Evolutionary conservation across 2,113 vertebrate species (phyloP).

Genomic region (Emydura subglobosa): DNA sequence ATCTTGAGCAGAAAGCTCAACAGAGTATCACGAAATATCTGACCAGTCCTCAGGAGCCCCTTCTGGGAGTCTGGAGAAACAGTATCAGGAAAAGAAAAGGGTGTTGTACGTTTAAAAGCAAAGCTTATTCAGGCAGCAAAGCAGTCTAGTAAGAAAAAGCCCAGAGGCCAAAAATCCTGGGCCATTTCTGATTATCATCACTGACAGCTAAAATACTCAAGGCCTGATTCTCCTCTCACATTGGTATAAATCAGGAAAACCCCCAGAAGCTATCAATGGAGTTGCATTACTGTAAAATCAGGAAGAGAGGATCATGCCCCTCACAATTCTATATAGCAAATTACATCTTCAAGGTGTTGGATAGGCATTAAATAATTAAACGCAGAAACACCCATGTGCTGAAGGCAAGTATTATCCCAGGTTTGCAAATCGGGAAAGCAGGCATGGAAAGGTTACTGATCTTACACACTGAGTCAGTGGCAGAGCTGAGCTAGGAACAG

Average conservation of each 20-base stretch:
- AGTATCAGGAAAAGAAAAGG: neutral
- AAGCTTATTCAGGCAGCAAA: neutral
- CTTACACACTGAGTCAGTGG: fast-evolving
- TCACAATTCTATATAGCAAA: neutral
- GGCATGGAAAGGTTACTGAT: fast-evolving
- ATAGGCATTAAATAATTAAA: neutral
- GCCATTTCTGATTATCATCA: neutral
- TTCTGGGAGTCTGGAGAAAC: neutral
- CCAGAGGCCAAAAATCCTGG: neutral
- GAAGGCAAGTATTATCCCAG: fast-evolving
- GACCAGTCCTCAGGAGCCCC: neutral
- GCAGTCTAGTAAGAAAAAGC: neutral
- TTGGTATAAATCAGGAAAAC: neutral
- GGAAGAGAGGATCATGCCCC: neutral
- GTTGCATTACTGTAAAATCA: neutral
- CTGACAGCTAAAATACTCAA: neutral
- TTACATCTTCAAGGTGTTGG: neutral
- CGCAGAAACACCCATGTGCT: neutral
- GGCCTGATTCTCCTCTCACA: neutral
- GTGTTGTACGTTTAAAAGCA: neutral
- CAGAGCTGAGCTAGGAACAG: fast-evolving
- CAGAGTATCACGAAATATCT: neutral
- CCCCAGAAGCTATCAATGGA: constrained; percentile 58
- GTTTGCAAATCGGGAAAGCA: fast-evolving
- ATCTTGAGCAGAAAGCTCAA: neutral